Percentiles rank a stretch among this genome's conserved stretches.
Evolutionary conservation across 2,113 vertebrate genomes (phyloP).

Genomic region (Harpagus bidentatus): DNA sequence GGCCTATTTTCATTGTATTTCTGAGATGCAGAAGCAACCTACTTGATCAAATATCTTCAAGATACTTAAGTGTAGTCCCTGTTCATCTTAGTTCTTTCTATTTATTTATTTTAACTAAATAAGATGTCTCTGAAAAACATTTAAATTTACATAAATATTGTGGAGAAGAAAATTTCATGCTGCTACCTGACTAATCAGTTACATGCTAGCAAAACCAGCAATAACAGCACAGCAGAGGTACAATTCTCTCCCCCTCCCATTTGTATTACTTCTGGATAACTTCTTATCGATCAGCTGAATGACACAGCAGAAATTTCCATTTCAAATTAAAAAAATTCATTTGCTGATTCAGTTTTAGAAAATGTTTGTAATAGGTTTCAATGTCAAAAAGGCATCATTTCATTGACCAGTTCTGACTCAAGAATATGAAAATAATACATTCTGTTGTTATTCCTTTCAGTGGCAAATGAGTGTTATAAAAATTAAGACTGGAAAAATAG

Average conservation of each 20-base stretch:
- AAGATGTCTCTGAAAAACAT: background rate
- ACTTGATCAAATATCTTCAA: background rate
- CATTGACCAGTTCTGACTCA: background rate
- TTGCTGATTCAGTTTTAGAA: slow-evolving; percentile 3
- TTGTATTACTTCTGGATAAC: background rate
- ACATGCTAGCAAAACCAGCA: background rate
- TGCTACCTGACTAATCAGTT: background rate
- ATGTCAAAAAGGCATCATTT: background rate
- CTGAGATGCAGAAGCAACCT: background rate
- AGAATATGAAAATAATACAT: background rate
- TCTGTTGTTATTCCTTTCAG: background rate
- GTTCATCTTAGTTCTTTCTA: background rate
- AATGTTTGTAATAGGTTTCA: background rate
- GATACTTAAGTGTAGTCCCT: background rate
- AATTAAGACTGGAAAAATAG: background rate
- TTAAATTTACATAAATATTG: background rate
- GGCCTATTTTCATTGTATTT: background rate
- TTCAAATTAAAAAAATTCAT: slow-evolving; percentile 3
- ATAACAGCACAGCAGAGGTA: background rate
- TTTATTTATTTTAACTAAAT: background rate
- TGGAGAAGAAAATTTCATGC: background rate
- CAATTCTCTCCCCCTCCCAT: background rate
- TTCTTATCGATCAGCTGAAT: background rate
- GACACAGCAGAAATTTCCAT: slow-evolving; percentile 38
- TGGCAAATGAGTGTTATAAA: background rate